Evolutionary conservation across 2,888 invertebrate species (phyloP).

Genomic region (Myathropa florea): DNA sequence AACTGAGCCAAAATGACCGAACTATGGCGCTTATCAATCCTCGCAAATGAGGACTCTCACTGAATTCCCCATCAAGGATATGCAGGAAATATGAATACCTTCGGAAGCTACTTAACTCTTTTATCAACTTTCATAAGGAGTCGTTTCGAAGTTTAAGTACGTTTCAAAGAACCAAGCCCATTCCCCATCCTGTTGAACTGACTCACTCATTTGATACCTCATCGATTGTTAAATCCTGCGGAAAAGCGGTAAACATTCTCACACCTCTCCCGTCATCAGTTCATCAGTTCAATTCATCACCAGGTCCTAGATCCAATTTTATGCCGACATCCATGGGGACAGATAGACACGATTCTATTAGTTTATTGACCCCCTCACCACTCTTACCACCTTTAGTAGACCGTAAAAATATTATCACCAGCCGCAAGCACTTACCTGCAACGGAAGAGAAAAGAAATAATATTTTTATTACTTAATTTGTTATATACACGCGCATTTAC

Average conservation of each 20-base stretch:
- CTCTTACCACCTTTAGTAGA: background rate
- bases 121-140: background rate
- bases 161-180: background rate
- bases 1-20: too few species aligned
- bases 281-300: background rate
- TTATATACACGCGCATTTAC: background rate
- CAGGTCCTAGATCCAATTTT: too few species aligned
- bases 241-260: background rate
- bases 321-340: background rate
- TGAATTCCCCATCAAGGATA: background rate
- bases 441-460: constrained; percentile 22
- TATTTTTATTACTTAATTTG: constrained; percentile 5
- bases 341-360: background rate
- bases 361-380: constrained; percentile 31
- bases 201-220: background rate
- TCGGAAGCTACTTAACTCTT: background rate
- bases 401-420: constrained; percentile 27
- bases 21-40: background rate
- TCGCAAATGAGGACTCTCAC: background rate
- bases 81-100: background rate
- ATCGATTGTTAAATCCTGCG: background rate
- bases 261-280: background rate
- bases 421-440: constrained; percentile 50
- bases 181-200: background rate
- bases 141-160: background rate